Conservation (phyloP, 1,140 invertebrate species). For the Nixonia krombeini region DNA sequence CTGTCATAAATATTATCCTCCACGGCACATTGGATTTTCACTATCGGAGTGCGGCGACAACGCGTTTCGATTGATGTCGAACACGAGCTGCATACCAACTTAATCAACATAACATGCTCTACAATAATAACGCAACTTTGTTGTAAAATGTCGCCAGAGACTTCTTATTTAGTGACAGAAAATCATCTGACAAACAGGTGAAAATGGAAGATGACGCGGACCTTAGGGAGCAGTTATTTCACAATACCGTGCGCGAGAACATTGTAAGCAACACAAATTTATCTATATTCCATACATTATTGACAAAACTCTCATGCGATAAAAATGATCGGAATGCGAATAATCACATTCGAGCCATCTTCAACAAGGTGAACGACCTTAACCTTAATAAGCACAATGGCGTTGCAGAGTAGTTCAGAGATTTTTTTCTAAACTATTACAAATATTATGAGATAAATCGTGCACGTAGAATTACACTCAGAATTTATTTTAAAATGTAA, state of each 20-base stretch:
- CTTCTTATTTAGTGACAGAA: conserved; percentile 43
- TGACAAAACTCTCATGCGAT: neutral
- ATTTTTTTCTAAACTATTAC: no score
- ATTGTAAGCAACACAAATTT: conserved; percentile 81
- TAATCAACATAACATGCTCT: conserved; percentile 22
- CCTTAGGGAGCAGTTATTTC: conserved; percentile 88
- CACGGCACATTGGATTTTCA: neutral
- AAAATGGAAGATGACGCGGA: conserved; percentile 80
- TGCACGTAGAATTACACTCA: no score
- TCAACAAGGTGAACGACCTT: neutral
- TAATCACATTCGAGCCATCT: neutral
- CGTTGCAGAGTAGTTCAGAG: neutral
- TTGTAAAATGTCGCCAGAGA: conserved; percentile 33
- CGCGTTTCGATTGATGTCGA: neutral
- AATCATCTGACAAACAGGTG: conserved; percentile 63
- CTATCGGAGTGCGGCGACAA: neutral
- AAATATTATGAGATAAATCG: no score
- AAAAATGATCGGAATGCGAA: neutral
- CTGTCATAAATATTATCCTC: no score
- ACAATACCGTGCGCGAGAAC: conserved; percentile 93
- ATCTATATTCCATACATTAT: neutral
- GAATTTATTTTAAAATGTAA: no score
- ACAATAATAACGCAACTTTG: conserved; percentile 11
- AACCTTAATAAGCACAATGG: neutral
- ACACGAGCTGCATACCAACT: conserved; percentile 13